These are phyloP conservation scores for Rhinella marina DNA, from an alignment of 2,797 vertebrate genomes.

Conservation along the genomic window DNA sequence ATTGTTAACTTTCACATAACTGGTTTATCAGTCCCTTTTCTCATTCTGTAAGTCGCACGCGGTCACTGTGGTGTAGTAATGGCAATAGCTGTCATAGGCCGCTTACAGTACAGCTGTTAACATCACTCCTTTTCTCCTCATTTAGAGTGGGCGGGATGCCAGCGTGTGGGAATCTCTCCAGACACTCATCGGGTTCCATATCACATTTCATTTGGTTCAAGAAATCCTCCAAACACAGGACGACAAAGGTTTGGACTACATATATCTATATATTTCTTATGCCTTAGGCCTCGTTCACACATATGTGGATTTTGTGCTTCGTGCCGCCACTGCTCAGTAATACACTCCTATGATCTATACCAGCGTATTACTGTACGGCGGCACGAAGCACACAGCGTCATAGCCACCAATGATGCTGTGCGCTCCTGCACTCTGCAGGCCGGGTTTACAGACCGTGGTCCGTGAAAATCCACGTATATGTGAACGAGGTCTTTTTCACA, in stretches of 20 bases:
- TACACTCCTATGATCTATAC: too few species aligned
- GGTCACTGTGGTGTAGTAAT: background rate
- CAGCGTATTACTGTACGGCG: too few species aligned
- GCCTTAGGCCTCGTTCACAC: too few species aligned
- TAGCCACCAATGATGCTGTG: too few species aligned
- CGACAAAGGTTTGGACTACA: constrained; percentile 81
- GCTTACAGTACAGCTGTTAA: background rate
- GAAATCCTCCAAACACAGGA: constrained; percentile 76
- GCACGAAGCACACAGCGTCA: too few species aligned
- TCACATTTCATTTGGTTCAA: constrained; percentile 92
- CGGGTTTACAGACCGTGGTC: too few species aligned
- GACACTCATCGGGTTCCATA: constrained; percentile 93
- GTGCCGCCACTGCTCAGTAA: too few species aligned
- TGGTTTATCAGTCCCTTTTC: background rate
- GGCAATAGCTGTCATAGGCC: background rate
- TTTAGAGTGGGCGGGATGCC: constrained; percentile 94
- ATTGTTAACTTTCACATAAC: background rate
- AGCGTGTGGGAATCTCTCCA: constrained; percentile 89
- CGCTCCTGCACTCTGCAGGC: too few species aligned
- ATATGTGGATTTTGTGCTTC: too few species aligned
- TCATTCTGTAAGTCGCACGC: background rate
- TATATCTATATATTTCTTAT: background rate
- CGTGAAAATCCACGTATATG: too few species aligned
- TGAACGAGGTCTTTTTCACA: too few species aligned
- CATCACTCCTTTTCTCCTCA: constrained; percentile 17